Conservation (phyloP, 2,113 vertebrate genomes). For the Actenoides lindsayi region DNA sequence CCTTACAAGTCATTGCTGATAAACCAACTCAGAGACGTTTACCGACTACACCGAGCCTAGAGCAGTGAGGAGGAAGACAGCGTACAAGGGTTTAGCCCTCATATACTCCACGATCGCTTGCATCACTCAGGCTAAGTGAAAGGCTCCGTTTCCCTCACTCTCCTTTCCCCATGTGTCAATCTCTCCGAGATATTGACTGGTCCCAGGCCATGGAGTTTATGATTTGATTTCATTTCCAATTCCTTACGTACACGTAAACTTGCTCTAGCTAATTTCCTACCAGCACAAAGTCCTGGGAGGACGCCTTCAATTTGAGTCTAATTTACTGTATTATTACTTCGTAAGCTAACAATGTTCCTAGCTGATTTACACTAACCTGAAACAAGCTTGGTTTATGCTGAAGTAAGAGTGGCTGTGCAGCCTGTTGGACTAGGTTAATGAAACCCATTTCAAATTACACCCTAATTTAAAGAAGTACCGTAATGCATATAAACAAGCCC, state of each 20-base stretch:
- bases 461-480: conserved; percentile 24
- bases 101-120: rapidly evolving
- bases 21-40: background rate
- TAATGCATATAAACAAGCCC: conserved; percentile 26
- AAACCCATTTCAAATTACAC: conserved; percentile 33
- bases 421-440: conserved; percentile 8
- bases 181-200: rapidly evolving
- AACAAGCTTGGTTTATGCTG: conserved; percentile 13
- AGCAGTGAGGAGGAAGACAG: background rate
- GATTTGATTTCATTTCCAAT: background rate
- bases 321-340: conserved; percentile 50
- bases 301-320: background rate
- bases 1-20: rapidly evolving
- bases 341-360: conserved; percentile 26
- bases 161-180: too few species aligned
- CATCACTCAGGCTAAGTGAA: background rate
- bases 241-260: background rate
- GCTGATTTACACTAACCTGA: conserved; percentile 26
- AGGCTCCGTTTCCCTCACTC: background rate
- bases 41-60: background rate
- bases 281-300: background rate
- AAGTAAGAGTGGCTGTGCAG: background rate
- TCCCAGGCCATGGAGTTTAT: background rate
- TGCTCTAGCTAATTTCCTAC: background rate
- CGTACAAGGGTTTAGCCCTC: background rate